Evolutionary conservation across 2,797 vertebrate species (phyloP), one percentile per base, ranked within the genome.

Genomic region (Brachymystax lenok): DNA sequence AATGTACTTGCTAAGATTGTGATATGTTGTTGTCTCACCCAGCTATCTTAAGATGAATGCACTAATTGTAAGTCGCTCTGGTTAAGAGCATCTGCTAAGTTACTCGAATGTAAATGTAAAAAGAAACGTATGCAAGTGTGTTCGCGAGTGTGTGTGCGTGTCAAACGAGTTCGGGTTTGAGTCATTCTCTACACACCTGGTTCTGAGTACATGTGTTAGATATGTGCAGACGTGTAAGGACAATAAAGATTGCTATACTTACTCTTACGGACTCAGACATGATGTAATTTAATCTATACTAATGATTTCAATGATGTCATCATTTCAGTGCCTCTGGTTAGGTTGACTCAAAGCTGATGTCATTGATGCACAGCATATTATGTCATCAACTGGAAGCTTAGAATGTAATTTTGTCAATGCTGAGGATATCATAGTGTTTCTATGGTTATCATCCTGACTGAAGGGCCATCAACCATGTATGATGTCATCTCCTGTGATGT

Each of bases 401-500:
- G n/a, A 3, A 24, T 63, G 59, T 63, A 46, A 46, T 63, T 24
- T 4, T 27, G 21, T 24, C 59, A 63, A 63, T 24, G 21, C 59
- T 24, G 24, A 24, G 21, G 21, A 24, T 24, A 27, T 3, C 59
- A 63, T 63, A 12, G 24, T 27, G 8, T 24, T 24, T 63, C 59
- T 6, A 63, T 12, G 59, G 21, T 63, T 63, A 27, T 24, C 24
- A 63, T 63, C 59, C 59, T 63, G 21, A 61, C 24, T 21, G n/a
- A 24, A 61, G 40, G 40, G 12, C 40, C 10, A 3, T 12, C 40
- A 13, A 46, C 40, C 40, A 46, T 46, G 40, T 13, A 12, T 24
- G 59, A 63, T 63, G 21, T 63, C 21, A 63, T 63, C 59, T 63
- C 59, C 21, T 63, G 59, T 63, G 59, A 63, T 40, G 67, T 69